phyloP scores from a whole-genome alignment of 2,113 vertebrate species.

The Otocyon megalotis region DNA sequence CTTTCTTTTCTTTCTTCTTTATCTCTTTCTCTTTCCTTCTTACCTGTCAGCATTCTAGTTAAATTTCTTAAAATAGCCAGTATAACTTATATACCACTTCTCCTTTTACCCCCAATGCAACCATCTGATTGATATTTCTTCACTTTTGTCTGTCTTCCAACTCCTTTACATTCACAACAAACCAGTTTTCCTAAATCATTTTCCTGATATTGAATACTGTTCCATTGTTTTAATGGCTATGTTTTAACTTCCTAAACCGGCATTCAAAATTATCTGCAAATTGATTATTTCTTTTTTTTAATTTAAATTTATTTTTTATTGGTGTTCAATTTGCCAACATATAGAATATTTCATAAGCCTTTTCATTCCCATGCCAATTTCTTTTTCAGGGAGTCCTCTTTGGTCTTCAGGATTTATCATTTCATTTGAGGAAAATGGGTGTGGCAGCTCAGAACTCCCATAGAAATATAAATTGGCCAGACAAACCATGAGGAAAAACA shows the following conservation, averaged over 20 bases:
- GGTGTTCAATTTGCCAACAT: too few relatives aligned
- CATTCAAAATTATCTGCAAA: neutral
- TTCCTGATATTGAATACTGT: neutral
- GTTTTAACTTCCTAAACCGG: neutral
- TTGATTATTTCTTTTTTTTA: neutral
- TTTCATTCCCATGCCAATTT: neutral
- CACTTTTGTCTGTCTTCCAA: neutral
- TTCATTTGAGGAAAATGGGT: neutral
- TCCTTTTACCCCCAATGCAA: neutral
- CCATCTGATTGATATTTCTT: neutral
- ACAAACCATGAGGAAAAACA: neutral
- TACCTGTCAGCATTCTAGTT: neutral
- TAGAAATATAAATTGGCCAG: neutral
- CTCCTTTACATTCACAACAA: neutral
- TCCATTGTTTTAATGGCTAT: neutral
- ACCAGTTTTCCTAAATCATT: neutral
- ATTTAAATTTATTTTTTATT: too few relatives aligned
- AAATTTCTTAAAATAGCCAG: neutral
- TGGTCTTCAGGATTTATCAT: neutral
- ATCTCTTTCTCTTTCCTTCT: neutral
- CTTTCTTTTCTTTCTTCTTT: neutral
- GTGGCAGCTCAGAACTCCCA: accelerated
- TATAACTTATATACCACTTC: neutral
- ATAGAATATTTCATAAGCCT: neutral
- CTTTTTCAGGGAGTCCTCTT: neutral